Percentiles rank a stretch among this genome's conserved stretches.
These are phyloP conservation scores for Drosophila albomicans DNA, from an alignment of 1,140 invertebrate species.

Conservation along the genomic window DNA sequence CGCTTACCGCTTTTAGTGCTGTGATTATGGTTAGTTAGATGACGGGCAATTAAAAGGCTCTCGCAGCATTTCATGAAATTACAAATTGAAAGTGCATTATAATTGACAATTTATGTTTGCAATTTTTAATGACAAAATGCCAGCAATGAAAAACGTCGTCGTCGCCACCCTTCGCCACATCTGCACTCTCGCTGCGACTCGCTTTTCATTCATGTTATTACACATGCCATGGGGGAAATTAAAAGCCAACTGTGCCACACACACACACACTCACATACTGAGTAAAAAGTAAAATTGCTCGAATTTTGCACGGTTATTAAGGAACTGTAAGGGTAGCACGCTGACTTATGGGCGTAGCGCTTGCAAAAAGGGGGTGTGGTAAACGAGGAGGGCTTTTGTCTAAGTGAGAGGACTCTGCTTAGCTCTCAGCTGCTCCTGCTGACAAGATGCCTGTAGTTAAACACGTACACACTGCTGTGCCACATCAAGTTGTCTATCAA, in stretches of 20 bases:
- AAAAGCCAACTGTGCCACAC: constrained; percentile 49
- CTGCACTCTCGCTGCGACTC: constrained; percentile 13
- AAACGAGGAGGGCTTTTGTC: constrained; percentile 43
- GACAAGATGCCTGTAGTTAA: constrained; percentile 56
- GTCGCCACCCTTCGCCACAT: not conserved
- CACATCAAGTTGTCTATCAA: constrained; percentile 64
- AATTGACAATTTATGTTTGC: constrained; percentile 49
- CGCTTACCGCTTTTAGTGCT: constrained; percentile 27
- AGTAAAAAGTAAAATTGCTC: constrained; percentile 41
- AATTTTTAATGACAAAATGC: constrained; percentile 35
- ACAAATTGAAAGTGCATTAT: constrained; percentile 37
- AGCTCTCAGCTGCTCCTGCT: constrained; percentile 25
- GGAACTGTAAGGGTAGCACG: constrained; percentile 30
- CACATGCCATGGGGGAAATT: constrained; percentile 62
- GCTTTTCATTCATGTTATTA: constrained; percentile 57
- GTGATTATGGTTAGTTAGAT: constrained; percentile 71
- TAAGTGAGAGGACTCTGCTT: constrained; percentile 56
- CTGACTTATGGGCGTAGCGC: constrained; percentile 20
- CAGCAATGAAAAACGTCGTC: constrained; percentile 14
- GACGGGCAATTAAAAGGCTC: constrained; percentile 27
- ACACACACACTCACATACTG: not conserved
- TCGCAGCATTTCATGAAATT: constrained; percentile 20
- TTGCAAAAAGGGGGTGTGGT: constrained; percentile 1
- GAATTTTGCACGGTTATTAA: constrained; percentile 46
- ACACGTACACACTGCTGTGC: constrained; percentile 61